Percentiles rank a stretch among this genome's conserved stretches.
phyloP scores from a whole-genome alignment of 1,140 invertebrate species.

The Drosophila sechellia region DNA sequence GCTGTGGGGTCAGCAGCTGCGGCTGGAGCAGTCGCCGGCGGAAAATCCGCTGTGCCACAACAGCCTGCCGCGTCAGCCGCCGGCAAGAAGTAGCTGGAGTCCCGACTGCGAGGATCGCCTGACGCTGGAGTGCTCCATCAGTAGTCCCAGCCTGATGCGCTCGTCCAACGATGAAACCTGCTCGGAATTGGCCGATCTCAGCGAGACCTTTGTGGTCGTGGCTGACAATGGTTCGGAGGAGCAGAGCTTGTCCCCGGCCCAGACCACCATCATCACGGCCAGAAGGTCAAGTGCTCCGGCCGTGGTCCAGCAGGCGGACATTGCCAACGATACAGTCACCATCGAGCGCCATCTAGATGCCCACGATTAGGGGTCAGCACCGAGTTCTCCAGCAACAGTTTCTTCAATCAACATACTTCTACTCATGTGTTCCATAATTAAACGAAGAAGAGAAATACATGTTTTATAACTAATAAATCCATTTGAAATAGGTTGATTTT shows the following conservation, averaged over 20 bases:
- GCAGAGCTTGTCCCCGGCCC: constrained; percentile 68
- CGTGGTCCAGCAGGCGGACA: constrained; percentile 23
- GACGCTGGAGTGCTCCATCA: constrained; percentile 74
- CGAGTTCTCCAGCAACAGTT: constrained; percentile 41
- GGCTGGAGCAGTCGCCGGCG: constrained; percentile 58
- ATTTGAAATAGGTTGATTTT: constrained; percentile 2
- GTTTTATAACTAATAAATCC: constrained; percentile 35
- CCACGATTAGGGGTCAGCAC: constrained; percentile 29
- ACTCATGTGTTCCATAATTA: constrained; percentile 43
- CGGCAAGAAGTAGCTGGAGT: constrained; percentile 81
- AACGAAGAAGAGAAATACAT: constrained; percentile 15
- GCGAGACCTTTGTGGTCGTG: constrained; percentile 61
- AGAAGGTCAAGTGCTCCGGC: constrained; percentile 60
- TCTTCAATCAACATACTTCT: constrained; percentile 41
- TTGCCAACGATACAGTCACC: constrained; percentile 48
- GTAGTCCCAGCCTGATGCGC: constrained; percentile 82
- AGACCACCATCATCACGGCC: constrained; percentile 73
- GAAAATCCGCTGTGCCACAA: constrained; percentile 80
- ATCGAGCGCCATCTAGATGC: constrained; percentile 48
- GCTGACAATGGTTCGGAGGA: constrained; percentile 39
- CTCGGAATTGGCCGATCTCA: constrained; percentile 55
- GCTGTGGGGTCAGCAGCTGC: constrained; percentile 78
- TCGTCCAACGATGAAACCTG: constrained; percentile 68
- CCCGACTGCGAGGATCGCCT: constrained; percentile 47
- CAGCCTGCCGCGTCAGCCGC: constrained; percentile 79